phyloP scores from a whole-genome alignment of 2,797 vertebrate genomes.

The Propithecus perrieri region DNA sequence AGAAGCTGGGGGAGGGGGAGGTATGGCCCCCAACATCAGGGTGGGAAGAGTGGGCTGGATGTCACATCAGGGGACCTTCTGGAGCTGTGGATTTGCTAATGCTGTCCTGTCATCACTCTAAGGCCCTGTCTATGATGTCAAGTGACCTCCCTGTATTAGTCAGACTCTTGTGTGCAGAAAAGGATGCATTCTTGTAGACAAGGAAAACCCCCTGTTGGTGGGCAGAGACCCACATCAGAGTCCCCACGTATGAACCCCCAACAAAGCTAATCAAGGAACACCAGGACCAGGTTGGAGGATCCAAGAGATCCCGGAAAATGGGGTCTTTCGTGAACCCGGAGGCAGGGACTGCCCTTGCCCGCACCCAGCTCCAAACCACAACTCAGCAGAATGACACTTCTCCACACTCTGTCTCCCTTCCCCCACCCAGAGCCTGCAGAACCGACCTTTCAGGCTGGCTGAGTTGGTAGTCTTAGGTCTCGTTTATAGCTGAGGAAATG shows the following conservation, averaged over 20 bases:
- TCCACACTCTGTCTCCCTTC: accelerated
- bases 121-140: not conserved
- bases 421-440: not conserved
- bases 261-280: not conserved
- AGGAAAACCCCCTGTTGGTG: not conserved
- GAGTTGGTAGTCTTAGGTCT: not conserved
- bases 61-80: not conserved
- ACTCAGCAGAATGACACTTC: accelerated
- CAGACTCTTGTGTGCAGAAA: not conserved
- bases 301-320: not conserved
- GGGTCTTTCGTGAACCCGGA: not conserved
- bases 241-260: not conserved
- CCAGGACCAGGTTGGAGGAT: not conserved
- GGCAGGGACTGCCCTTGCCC: not conserved
- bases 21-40: not conserved
- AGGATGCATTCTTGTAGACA: not conserved
- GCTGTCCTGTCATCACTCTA: not conserved
- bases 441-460: not conserved
- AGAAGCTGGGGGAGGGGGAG: not conserved
- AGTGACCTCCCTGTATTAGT: not conserved
- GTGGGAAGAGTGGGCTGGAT: not conserved
- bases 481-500: not conserved
- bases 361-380: not conserved
- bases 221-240: not conserved
- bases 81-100: not conserved